Conservation (phyloP, 2,888 invertebrate genomes). For the Latrodectus hesperus region DNA sequence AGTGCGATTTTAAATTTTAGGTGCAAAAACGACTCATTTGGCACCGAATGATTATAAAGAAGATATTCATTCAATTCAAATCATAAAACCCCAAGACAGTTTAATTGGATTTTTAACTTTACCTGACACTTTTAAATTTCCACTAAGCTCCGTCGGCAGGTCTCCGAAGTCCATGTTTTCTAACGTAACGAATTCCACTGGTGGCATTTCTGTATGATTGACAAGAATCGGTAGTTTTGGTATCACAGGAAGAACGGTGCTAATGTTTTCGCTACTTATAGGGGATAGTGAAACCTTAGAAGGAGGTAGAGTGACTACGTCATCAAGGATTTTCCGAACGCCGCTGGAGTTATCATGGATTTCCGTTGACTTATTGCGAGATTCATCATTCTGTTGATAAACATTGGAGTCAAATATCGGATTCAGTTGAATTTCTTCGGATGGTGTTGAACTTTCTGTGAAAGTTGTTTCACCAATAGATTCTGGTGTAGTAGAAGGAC, state of each 20-base stretch:
- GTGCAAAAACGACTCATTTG: too few species aligned
- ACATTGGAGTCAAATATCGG: constrained; percentile 10
- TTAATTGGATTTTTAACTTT: not conserved
- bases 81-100: too few species aligned
- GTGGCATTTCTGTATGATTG: not conserved
- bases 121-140: constrained; percentile 70
- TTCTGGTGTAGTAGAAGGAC: not conserved
- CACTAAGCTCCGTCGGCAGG: constrained; percentile 57
- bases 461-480: not conserved
- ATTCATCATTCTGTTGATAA: not conserved
- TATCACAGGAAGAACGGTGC: constrained; percentile 57
- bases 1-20: too few species aligned
- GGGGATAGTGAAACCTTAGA: constrained; percentile 46
- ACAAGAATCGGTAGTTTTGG: constrained; percentile 2
- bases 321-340: constrained; percentile 48
- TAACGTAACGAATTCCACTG: constrained; percentile 13
- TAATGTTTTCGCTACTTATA: constrained; percentile 7
- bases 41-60: too few species aligned
- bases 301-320: constrained; percentile 35
- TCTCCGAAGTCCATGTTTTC: constrained; percentile 15
- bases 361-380: constrained; percentile 27
- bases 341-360: constrained; percentile 68
- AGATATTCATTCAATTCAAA: too few species aligned
- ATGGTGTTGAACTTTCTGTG: not conserved
- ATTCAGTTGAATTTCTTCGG: not conserved